Conservation (phyloP, 1,140 invertebrate genomes). For the Meteorus sp. region DNA sequence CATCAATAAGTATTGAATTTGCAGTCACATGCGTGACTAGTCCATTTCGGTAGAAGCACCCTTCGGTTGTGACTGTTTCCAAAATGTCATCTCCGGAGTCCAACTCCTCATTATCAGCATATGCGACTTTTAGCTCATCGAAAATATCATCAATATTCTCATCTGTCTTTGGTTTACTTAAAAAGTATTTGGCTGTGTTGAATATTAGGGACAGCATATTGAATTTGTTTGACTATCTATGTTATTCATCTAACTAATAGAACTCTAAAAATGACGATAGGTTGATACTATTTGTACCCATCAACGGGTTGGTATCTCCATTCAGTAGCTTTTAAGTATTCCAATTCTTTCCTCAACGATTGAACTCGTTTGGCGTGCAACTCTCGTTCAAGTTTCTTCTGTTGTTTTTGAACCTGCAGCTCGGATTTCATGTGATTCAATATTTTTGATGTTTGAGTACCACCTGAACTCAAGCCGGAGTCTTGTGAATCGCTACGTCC, state of each 20-base stretch:
- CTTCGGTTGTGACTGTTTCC: constrained; percentile 27
- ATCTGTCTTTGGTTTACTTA: neutral
- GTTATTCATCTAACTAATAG: neutral
- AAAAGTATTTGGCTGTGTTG: constrained; percentile 24
- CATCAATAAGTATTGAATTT: constrained; percentile 43
- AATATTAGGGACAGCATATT: constrained; percentile 41
- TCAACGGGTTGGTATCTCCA: constrained; percentile 68
- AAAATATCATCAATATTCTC: constrained; percentile 33
- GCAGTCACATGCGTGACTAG: constrained; percentile 33
- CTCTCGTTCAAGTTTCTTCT: constrained; percentile 50
- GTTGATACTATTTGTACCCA: constrained; percentile 34
- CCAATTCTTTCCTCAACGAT: constrained; percentile 66
- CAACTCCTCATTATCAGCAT: constrained; percentile 4
- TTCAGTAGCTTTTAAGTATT: constrained; percentile 68
- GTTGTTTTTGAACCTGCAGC: constrained; percentile 48
- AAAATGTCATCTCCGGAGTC: too few relatives aligned
- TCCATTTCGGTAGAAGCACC: constrained; percentile 44
- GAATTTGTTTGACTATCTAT: constrained; percentile 17
- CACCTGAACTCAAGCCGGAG: constrained; percentile 44
- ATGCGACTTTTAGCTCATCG: constrained; percentile 26
- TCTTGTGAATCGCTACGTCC: constrained; percentile 50
- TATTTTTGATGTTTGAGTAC: constrained; percentile 46
- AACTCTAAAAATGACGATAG: neutral
- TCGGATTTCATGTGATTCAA: constrained; percentile 52
- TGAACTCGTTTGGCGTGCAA: constrained; percentile 67